These are phyloP conservation scores for Schizopygopsis malacanthus DNA, from an alignment of 2,797 vertebrate species.

Conservation along the genomic window DNA sequence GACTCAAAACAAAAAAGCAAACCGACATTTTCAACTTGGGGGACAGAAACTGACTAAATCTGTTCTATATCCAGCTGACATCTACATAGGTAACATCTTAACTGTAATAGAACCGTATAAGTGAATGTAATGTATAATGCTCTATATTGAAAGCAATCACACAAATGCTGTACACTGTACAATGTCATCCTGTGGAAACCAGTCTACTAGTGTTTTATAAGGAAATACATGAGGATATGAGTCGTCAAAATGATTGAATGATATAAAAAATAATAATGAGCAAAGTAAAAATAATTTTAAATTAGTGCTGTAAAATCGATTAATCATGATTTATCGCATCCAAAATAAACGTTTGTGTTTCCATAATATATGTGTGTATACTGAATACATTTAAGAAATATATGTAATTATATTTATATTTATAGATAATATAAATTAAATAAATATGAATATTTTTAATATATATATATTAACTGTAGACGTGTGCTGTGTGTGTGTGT, in stretches of 20 bases:
- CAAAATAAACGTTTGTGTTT: too few relatives aligned
- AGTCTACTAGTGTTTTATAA: background rate
- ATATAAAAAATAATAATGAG: too few relatives aligned
- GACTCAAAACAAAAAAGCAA: conserved; percentile 1
- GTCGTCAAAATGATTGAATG: too few relatives aligned
- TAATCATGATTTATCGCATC: too few relatives aligned
- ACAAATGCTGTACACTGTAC: conserved; percentile 3
- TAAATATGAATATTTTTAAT: too few relatives aligned
- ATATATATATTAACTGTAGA: too few relatives aligned
- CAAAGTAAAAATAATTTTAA: too few relatives aligned
- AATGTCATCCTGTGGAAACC: background rate
- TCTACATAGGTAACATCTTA: background rate
- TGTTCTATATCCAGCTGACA: background rate
- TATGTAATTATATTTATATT: too few relatives aligned
- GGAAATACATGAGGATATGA: background rate
- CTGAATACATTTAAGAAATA: too few relatives aligned
- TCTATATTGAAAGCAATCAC: background rate
- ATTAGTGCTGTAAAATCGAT: background rate
- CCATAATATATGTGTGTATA: too few relatives aligned
- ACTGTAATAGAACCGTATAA: background rate
- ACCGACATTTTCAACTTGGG: background rate
- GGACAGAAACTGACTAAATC: background rate
- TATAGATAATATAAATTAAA: too few relatives aligned
- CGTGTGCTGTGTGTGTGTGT: too few relatives aligned
- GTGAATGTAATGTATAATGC: background rate